Base-by-base conservation (phyloP, 2,113 vertebrate genomes). In the Pterocles orientalis region DNA sequence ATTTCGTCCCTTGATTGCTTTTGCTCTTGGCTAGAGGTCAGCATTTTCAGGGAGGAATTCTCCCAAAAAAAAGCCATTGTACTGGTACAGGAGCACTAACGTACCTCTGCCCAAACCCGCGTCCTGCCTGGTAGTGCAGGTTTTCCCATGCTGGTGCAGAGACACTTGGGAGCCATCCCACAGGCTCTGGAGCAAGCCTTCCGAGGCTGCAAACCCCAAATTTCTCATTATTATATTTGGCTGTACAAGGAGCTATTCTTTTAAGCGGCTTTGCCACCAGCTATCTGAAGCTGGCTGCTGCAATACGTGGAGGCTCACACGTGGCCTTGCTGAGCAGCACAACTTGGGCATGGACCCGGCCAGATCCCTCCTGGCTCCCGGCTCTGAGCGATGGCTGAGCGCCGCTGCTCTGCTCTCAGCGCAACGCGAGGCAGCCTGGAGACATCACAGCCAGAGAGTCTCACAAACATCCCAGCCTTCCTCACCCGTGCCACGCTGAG, bases 1-100 rank as follows among this genome's bases (percentile, higher is more conserved):
- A 90, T 92, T 91, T 85, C 29, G 36, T 53, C 70, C 80, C 92
- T 54, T 80, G 65, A 92, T 83, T 96, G 92, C 87, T 94, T 97
- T 76, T 66, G 60, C 93, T 95, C 28, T 25, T 83, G 80, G 65
- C 65, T 86, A 36, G 89, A 92, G 91, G 91, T 93, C 65, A 86
- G 92, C 25, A 36, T 58, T 93, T 94, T 62, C 2, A 6, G 75
- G 36, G 13, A 69, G n/a, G 26, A 53, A 76, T 50, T 64, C 50
- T 82, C 47, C 20, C 10, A 26, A 15, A 73, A 77, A 56, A n/a
- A 61, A 41, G 48, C 20, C 28, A 28, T 4, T 18, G 54, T 33
- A 12, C 29, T 14, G 57, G 62, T 53, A 53, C 2, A 5, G 57
- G 33, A 88, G 58, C 57, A 62, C 29, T 8, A 47, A 39, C 0